Conservation (phyloP, 1,140 invertebrate species). For the Arctopsyche grandis region DNA sequence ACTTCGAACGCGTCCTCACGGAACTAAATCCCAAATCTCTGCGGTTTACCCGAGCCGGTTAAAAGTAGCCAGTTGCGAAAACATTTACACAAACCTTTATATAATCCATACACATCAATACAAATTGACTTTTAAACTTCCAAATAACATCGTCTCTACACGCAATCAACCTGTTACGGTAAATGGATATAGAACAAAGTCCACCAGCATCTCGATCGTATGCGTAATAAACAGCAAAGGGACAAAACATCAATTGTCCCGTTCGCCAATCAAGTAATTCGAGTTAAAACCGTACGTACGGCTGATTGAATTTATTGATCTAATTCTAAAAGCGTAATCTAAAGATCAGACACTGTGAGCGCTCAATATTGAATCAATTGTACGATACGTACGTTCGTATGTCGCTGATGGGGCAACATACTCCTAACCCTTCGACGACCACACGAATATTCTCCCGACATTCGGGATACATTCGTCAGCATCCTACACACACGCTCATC, state of each 20-base stretch:
- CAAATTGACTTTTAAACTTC: no score
- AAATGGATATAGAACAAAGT: no score
- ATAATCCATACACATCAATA: no score
- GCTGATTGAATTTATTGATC: constrained; percentile 48
- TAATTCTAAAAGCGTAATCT: constrained; percentile 44
- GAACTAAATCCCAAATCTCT: constrained; percentile 35
- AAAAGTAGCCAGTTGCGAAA: neutral
- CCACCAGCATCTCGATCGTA: no score
- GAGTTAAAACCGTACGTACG: constrained; percentile 30
- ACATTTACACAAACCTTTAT: neutral
- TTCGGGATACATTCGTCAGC: neutral
- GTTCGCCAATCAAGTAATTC: constrained; percentile 36
- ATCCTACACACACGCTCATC: constrained; percentile 13
- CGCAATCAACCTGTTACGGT: no score
- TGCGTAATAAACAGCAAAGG: no score
- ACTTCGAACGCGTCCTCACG: neutral
- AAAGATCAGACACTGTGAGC: constrained; percentile 30
- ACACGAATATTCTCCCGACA: no score
- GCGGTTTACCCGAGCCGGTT: constrained; percentile 26
- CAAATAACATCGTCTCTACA: no score
- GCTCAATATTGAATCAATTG: constrained; percentile 36
- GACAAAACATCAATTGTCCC: constrained; percentile 31
- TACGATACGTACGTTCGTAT: constrained; percentile 20
- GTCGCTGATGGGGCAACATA: neutral
- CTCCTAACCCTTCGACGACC: neutral